Base-by-base conservation (phyloP, 2,797 vertebrate species). In the Nannoperca obscura region DNA sequence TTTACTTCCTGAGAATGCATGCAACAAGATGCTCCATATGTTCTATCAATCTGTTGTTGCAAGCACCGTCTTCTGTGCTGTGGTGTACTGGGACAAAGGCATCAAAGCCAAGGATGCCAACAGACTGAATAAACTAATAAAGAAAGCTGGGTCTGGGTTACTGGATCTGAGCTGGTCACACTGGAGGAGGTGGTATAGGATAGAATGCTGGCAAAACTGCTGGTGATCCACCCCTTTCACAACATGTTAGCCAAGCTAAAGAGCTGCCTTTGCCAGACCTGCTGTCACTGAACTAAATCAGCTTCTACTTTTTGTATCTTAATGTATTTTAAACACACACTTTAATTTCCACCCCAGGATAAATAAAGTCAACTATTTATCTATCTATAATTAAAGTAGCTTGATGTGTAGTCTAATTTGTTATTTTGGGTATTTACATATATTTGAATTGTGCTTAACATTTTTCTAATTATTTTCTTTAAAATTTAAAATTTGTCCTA, bases 41-140 rank as follows among this genome's bases (percentile, higher is more conserved):
- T 22, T 22, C 7, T 50, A n/a, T 22, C 44, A 49, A 10, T 32
- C 11, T n/a, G 27, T 49, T 54, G 24, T 63, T 1, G 24, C 2
- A 3, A 47, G 62, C 19, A 52, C 5, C 34, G 11, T 60, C 44
- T 40, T 50, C 55, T 50, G 0, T 50, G 55, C 46, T 60, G 44
- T 9, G 53, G 15, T 57, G 52, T 46, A 9, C 38, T 68, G 11
- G 22, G 6, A 10, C 9, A 6, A 13, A 36, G 42, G 32, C n/a
- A 38, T 70, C 54, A 36, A 36, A 34, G 55, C n/a, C 38, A 71
- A 24, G 46, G 32, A 61, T 34, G 20, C 46, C 46, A 30, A 60
- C 46, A 13, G 44, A 60, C 15, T 8, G 34, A 58, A 50, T 19
- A 19, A 52, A 60, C 20, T 22, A 22, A 42, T 58, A 15, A 58